These are phyloP conservation scores for Agonopterix heracliana DNA, from an alignment of 2,888 invertebrate species.

Conservation along the genomic window DNA sequence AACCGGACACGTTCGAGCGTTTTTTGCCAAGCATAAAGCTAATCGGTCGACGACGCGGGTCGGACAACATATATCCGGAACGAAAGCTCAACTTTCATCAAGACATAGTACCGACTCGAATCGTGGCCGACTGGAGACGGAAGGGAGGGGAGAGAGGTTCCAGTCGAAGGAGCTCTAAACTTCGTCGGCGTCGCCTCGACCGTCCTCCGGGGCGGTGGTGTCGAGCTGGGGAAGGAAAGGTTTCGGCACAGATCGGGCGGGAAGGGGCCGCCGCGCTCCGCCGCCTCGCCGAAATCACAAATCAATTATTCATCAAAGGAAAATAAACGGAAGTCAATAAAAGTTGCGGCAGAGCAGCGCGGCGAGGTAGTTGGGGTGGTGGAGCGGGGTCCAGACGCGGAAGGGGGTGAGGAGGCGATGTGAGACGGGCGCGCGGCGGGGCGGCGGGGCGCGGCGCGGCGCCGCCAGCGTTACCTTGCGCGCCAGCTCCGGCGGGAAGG, in stretches of 20 bases:
- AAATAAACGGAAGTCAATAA: conserved; percentile 34
- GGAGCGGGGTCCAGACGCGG: conserved; percentile 41
- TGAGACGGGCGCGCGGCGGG: conserved; percentile 19
- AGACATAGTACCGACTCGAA: conserved; percentile 10
- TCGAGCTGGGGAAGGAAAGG: conserved; percentile 29
- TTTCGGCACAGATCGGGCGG: conserved; percentile 18
- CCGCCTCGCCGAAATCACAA: conserved; percentile 7
- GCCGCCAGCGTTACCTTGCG: conserved; percentile 63
- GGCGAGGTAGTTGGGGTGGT: conserved; percentile 66
- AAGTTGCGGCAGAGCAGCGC: conserved; percentile 68
- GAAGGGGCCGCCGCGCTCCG: conserved; percentile 11
- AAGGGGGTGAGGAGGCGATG: conserved; percentile 34
- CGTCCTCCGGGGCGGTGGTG: conserved; percentile 16
- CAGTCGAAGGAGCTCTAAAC: conserved; percentile 19
- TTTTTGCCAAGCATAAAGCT: not conserved
- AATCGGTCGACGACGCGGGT: conserved; percentile 14
- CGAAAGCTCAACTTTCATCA: conserved; percentile 31
- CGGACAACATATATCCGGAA: conserved; percentile 17
- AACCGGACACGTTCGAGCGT: conserved; percentile 13
- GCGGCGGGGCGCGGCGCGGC: conserved; percentile 27
- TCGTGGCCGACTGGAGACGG: conserved; percentile 10
- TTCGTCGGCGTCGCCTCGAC: conserved; percentile 19
- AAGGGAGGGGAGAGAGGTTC: conserved; percentile 20
- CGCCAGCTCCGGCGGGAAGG: conserved; percentile 69
- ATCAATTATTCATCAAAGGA: not conserved